These are phyloP conservation scores for Vimba vimba DNA, from an alignment of 2,113 vertebrate species.

Conservation along the genomic window DNA sequence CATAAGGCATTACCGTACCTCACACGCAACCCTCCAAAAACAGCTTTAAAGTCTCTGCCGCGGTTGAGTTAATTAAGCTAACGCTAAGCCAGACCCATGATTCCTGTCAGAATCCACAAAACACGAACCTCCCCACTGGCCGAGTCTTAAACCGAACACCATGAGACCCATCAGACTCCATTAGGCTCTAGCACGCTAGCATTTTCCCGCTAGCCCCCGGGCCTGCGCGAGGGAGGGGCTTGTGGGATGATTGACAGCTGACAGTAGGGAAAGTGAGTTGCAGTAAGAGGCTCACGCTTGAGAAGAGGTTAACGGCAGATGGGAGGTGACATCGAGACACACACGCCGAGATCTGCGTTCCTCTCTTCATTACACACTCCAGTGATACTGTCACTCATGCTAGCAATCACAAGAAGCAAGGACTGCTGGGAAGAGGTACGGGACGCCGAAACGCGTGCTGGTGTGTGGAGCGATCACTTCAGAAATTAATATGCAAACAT, in stretches of 20 bases:
- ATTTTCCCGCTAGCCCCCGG: conserved; percentile 6
- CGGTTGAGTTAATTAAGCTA: conserved; percentile 41
- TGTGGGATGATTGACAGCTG: conserved; percentile 47
- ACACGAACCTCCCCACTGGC: conserved; percentile 19
- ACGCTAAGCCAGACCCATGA: conserved; percentile 10
- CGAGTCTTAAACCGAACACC: conserved; percentile 26
- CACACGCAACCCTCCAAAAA: conserved; percentile 25
- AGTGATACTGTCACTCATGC: conserved; percentile 40
- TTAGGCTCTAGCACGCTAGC: conserved; percentile 42
- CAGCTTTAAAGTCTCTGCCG: conserved; percentile 35
- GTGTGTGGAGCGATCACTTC: neutral
- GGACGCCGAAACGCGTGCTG: neutral
- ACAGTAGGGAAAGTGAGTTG: conserved; percentile 46
- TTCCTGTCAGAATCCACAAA: conserved; percentile 21
- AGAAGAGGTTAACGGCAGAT: conserved; percentile 40
- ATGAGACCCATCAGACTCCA: conserved; percentile 34
- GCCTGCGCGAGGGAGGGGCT: conserved; percentile 16
- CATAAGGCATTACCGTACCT: conserved; percentile 8
- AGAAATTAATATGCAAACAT: too few species aligned
- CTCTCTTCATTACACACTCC: conserved; percentile 47
- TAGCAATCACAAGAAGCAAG: conserved; percentile 21
- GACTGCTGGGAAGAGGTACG: neutral
- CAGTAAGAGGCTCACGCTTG: conserved; percentile 29
- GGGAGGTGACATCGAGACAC: conserved; percentile 29
- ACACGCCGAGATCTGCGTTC: conserved; percentile 26